Base-by-base conservation (phyloP, 2,888 invertebrate species). In the Epistrophe grossulariae region DNA sequence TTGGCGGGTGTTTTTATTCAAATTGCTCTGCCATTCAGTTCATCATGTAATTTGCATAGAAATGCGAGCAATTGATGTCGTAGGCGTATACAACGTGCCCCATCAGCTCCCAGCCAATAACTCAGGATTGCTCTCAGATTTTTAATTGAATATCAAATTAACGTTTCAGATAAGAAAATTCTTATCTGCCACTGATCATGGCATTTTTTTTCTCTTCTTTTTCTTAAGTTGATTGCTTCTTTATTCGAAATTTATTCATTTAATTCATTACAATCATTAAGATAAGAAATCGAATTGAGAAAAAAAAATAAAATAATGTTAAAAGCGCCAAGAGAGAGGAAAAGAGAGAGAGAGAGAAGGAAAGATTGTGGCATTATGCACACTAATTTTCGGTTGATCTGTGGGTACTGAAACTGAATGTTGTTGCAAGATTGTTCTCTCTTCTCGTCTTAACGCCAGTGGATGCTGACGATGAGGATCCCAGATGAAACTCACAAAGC, bases 191-290 rank as follows among this genome's bases (percentile, higher is more conserved):
- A 62, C 70, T 24, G 78, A 81, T 82, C 81, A 45, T 59, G 78
- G 66, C 59, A 45, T 80, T 15, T 72, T 15, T 72, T 15, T 74
- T 57, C 50, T 66, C 28, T 48, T 48, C 31, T 35, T 50, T 24
- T 50, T 43, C 72, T 68, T 10, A 35, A 57, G 68, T 55, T 77
- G 81, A 85, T 81, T 76, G 84, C 77, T 80, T 80, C 72, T 85
- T 85, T 72, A 84, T 78, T 81, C 68, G 73, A 82, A 85, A 85
- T 81, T 79, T 85, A 85, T 85, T 81, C 78, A 81, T 74, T 83
- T 87, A 83, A 87, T 87, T 87, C 87, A 83, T 82, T 82, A 82
- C 87, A 87, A 79, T 87, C 87, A 57, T 87, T 87, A 87, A 87
- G 87, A 87, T 87, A 87, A 87, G 71, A 45, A 78, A 45, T 80